phyloP scores from a whole-genome alignment of 2,797 vertebrate genomes.

The Protonibea diacanthus region DNA sequence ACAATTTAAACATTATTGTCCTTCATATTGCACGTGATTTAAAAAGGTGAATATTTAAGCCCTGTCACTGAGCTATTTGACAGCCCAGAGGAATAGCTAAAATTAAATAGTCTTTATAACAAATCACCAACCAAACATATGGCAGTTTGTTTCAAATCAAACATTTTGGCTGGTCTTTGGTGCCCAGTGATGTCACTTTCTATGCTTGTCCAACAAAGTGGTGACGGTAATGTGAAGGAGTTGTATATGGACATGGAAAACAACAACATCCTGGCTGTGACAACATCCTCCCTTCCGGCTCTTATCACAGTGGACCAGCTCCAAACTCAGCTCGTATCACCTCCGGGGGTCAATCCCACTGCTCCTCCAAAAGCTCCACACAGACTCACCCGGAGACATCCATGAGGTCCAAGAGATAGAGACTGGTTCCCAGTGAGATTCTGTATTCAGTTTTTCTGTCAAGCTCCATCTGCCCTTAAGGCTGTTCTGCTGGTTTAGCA shows the following conservation, averaged over 20 bases:
- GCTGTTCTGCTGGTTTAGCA: not conserved
- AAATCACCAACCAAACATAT: not conserved
- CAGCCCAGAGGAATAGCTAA: no score
- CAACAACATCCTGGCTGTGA: not conserved
- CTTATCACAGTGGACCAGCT: not conserved
- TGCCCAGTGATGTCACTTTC: not conserved
- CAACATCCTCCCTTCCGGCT: not conserved
- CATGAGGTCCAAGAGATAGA: not conserved
- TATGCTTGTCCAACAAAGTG: not conserved
- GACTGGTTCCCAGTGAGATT: conserved; percentile 7
- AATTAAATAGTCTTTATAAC: no score
- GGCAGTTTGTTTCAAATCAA: no score
- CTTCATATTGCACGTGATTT: no score
- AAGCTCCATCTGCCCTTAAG: conserved; percentile 4
- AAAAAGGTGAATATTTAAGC: no score
- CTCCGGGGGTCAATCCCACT: not conserved
- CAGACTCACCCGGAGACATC: not conserved
- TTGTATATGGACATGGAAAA: not conserved
- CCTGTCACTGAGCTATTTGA: no score
- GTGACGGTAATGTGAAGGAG: not conserved
- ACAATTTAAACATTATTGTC: no score
- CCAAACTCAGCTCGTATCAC: not conserved
- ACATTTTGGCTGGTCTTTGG: not conserved
- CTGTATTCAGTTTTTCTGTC: not conserved
- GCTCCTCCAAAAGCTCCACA: not conserved